A percentile compares a stretch with the other conserved stretches of the same genome.
These are phyloP conservation scores for Beroe forskalii DNA, from an alignment of 37 sponge, comb jelly and placozoan species.

Conservation along the genomic window DNA sequence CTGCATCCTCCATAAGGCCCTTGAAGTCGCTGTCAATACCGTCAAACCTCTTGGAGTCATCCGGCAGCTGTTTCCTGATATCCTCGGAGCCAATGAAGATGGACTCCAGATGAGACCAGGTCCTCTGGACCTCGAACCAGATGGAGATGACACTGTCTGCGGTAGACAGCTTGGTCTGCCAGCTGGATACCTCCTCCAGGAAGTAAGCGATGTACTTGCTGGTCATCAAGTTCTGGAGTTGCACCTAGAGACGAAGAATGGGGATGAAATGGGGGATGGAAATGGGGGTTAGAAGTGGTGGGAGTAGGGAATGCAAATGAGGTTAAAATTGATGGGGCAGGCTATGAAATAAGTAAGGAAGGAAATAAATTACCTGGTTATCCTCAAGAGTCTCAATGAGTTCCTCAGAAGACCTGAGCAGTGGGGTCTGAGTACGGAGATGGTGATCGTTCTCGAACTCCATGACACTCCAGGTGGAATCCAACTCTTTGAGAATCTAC, in stretches of 20 bases:
- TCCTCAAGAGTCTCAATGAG: constrained; percentile 98
- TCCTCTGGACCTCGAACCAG: constrained; percentile 98
- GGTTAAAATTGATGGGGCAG: too few relatives aligned
- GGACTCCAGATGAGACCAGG: constrained; percentile 98
- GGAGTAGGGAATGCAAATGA: too few relatives aligned
- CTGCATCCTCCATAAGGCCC: constrained; percentile 84
- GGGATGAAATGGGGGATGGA: too few relatives aligned
- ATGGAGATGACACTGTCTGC: constrained; percentile 94
- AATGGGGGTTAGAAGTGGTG: background rate
- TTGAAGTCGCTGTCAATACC: constrained; percentile 94
- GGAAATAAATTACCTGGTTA: constrained; percentile 92
- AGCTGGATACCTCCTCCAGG: constrained; percentile 89
- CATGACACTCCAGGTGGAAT: constrained; percentile 94
- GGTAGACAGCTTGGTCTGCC: constrained; percentile 98
- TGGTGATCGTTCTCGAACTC: constrained; percentile 94
- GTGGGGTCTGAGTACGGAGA: constrained; percentile 75
- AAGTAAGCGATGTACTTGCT: constrained; percentile 98
- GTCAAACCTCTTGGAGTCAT: constrained; percentile 94
- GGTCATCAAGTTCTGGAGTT: constrained; percentile 98
- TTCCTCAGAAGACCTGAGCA: constrained; percentile 86
- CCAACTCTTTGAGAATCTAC: constrained; percentile 75
- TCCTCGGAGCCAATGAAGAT: constrained; percentile 99
- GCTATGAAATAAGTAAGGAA: too few relatives aligned
- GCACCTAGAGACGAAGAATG: too few relatives aligned
- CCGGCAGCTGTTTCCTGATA: constrained; percentile 92